Evolutionary conservation across 2,888 invertebrate species (phyloP).

Genomic region (Synanthedon vespiformis): DNA sequence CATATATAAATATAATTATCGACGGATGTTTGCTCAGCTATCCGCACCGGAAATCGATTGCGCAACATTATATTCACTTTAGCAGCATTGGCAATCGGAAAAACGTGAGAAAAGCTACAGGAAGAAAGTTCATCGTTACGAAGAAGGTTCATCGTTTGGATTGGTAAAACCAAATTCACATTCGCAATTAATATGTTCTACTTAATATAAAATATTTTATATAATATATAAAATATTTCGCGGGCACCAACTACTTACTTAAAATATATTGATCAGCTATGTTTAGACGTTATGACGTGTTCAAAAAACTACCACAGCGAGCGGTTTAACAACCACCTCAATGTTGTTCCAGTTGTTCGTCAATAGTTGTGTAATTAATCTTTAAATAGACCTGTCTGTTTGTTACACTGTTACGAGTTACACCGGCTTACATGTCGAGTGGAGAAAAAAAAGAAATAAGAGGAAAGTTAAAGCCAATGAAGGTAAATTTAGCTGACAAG

Average conservation of each 20-base stretch:
- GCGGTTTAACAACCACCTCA: slow-evolving; percentile 13
- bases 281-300: slow-evolving; percentile 2
- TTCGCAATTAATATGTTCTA: too few relatives aligned
- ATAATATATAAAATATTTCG: too few relatives aligned
- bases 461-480: not conserved
- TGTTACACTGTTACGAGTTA: slow-evolving; percentile 6
- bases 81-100: too few relatives aligned
- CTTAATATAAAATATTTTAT: too few relatives aligned
- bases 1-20: slow-evolving; percentile 10
- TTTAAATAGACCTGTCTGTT: slow-evolving; percentile 13
- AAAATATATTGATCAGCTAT: too few relatives aligned
- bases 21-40: slow-evolving; percentile 15
- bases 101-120: too few relatives aligned
- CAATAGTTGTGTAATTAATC: slow-evolving; percentile 18
- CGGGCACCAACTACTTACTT: too few relatives aligned
- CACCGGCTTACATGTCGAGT: slow-evolving; percentile 22
- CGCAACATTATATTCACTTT: slow-evolving; percentile 3
- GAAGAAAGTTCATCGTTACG: too few relatives aligned
- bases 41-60: slow-evolving; percentile 4
- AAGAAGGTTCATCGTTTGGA: too few relatives aligned
- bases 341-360: slow-evolving; percentile 24
- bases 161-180: too few relatives aligned
- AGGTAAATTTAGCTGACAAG: not conserved
- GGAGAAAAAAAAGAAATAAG: slow-evolving; percentile 1
- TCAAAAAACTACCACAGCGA: slow-evolving; percentile 4